Evolutionary conservation across 2,113 vertebrate genomes (phyloP).

Genomic region (Zonotrichia leucophrys): DNA sequence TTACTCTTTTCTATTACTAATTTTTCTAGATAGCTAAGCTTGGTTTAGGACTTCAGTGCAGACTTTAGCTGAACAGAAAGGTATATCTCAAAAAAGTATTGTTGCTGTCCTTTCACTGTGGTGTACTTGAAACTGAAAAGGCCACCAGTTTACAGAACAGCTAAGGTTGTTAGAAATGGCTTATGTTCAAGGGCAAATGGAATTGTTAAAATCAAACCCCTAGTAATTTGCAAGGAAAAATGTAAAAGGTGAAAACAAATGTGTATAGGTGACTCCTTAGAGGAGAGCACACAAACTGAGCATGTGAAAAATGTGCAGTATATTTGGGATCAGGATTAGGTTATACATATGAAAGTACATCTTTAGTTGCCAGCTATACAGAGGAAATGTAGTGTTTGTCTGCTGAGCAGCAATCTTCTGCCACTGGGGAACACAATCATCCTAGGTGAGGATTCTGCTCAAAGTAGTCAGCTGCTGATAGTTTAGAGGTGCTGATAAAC

Average conservation of each 20-base stretch:
- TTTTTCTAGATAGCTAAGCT: not conserved
- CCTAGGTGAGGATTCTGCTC: not conserved
- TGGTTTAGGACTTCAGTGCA: not conserved
- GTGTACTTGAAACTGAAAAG: not conserved
- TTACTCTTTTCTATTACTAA: not conserved
- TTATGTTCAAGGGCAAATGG: not conserved
- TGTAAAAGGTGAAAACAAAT: not conserved
- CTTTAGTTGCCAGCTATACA: not conserved
- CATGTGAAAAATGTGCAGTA: not conserved
- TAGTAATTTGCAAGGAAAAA: not conserved
- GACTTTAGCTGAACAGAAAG: not conserved
- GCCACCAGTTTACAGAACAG: not conserved
- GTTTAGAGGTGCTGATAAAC: not conserved
- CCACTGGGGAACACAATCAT: not conserved
- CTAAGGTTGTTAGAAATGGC: not conserved
- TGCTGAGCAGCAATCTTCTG: not conserved
- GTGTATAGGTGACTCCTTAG: fast-evolving
- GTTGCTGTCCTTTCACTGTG: not conserved
- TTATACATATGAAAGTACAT: not conserved
- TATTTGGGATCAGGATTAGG: not conserved
- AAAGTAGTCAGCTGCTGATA: not conserved
- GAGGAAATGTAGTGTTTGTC: not conserved
- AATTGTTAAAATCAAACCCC: not conserved
- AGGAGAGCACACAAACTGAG: not conserved
- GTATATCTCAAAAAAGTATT: not conserved